Evolutionary conservation across 2,797 vertebrate genomes (phyloP), one percentile per base, ranked within the genome.

Genomic region (Dromococcyx pavoninus): DNA sequence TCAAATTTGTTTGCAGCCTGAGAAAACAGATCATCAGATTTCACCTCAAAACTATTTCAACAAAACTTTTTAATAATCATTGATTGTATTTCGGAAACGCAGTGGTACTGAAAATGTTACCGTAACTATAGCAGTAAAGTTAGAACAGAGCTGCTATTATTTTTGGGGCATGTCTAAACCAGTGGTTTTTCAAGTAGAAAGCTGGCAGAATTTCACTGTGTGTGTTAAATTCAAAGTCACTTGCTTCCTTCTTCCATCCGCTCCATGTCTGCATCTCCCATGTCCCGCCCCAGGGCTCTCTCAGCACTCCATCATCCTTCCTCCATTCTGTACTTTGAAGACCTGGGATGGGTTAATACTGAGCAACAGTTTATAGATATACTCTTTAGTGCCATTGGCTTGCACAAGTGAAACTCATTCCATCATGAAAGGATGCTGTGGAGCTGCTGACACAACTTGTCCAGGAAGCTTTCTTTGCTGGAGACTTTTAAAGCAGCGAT

Each of bases 351-450:
- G 27, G 30, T 39, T 62, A 51, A 48, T 37, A 14, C 69, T 41
- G 67, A 75, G 18, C 0, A 0, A 4, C 3, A 3, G 37, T 17
- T 4, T 1, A n/a, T 35, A 43, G n/a, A 30, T 0, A 1, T 58
- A 41, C 50, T 86, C n/a, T 74, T 82, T 4, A 9, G 0, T 53
- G 41, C 50, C 32, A 4, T 7, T 3, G 3, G 17, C 51, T 60
- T 62, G 16, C 74, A 27, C 0, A 10, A 91, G 57, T 56, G 66
- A 79, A 73, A 30, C 21, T 39, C 4, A 1, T 54, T 78, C n/a
- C 23, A 9, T 35, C 1, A 0, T 33, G 84, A 54, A 70, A 72
- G 37, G 91, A 50, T 89, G 37, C 61, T 37, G 37, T 46, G 78
- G 51, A 81, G 48, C 37, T 75, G 76, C 66, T 76, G 66, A 27